Conservation (phyloP, 1,140 invertebrate species). For the Pseudomyrmex pallidus region DNA sequence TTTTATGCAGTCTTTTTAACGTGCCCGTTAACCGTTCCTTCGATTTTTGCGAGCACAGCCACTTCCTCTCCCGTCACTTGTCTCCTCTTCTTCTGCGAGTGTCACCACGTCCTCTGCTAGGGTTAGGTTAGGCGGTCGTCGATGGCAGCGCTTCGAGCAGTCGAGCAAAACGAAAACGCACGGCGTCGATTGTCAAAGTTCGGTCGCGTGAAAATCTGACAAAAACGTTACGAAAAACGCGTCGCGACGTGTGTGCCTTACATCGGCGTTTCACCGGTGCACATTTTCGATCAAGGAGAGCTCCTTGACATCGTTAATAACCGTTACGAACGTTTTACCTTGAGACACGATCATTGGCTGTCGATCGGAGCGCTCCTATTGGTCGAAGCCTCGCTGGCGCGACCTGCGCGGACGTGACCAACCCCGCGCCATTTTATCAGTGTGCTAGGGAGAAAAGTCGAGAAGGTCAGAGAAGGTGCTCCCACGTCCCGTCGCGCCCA, state of each 20-base stretch:
- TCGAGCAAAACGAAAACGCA: too few relatives aligned
- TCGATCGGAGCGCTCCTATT: neutral
- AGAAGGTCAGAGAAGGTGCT: constrained; percentile 6
- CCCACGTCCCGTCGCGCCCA: neutral
- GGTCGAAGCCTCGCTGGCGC: neutral
- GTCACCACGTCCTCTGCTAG: constrained; percentile 50
- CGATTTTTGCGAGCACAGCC: too few relatives aligned
- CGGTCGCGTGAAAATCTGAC: neutral
- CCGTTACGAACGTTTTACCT: neutral
- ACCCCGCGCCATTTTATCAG: constrained; percentile 34
- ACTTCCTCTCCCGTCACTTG: too few relatives aligned
- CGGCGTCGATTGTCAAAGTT: too few relatives aligned
- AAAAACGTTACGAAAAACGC: too few relatives aligned
- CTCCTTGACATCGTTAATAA: constrained; percentile 51
- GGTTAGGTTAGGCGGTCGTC: too few relatives aligned
- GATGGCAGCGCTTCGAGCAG: constrained; percentile 6
- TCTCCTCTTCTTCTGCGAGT: too few relatives aligned
- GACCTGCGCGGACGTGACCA: constrained; percentile 27
- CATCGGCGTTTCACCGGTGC: constrained; percentile 17
- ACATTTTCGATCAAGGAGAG: constrained; percentile 15
- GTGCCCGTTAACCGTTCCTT: too few relatives aligned
- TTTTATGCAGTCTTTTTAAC: too few relatives aligned
- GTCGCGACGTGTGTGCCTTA: neutral
- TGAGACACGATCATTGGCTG: constrained; percentile 15
- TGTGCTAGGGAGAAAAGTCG: constrained; percentile 33